Conservation (phyloP, 2,888 invertebrate species). For the Neria commutata region DNA sequence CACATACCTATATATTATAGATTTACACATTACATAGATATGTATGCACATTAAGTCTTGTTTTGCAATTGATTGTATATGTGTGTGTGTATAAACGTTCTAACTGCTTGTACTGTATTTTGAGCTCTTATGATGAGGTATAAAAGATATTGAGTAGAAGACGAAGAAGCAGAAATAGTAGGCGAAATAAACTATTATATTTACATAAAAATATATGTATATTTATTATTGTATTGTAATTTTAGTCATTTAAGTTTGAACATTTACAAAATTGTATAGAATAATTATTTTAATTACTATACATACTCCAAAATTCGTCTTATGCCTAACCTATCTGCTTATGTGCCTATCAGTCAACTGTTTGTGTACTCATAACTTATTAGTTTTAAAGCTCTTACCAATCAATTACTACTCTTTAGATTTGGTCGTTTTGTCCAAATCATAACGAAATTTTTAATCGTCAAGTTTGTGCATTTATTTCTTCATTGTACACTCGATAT, state of each 20-base stretch:
- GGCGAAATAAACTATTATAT: too few relatives aligned
- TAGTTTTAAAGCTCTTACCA: too few relatives aligned
- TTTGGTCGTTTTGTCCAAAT: too few relatives aligned
- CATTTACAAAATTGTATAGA: too few relatives aligned
- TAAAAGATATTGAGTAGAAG: not conserved
- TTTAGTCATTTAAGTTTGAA: too few relatives aligned
- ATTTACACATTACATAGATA: not conserved
- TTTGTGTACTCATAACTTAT: not conserved
- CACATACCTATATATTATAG: not conserved
- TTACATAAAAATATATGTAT: too few relatives aligned
- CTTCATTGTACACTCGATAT: slow-evolving; percentile 34
- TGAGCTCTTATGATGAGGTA: not conserved
- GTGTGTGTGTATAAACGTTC: not conserved
- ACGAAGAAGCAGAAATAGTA: not conserved
- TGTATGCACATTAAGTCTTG: not conserved
- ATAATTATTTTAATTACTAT: too few relatives aligned
- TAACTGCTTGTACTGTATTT: not conserved
- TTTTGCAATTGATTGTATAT: not conserved
- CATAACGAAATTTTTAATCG: too few relatives aligned
- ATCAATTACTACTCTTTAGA: slow-evolving; percentile 8
- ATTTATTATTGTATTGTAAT: too few relatives aligned
- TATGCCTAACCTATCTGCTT: too few relatives aligned
- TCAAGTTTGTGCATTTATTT: too few relatives aligned
- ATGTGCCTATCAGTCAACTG: not conserved
- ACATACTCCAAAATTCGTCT: not conserved